Base-by-base conservation (phyloP, 1,140 invertebrate species). In the Drosophila kanapiae region DNA sequence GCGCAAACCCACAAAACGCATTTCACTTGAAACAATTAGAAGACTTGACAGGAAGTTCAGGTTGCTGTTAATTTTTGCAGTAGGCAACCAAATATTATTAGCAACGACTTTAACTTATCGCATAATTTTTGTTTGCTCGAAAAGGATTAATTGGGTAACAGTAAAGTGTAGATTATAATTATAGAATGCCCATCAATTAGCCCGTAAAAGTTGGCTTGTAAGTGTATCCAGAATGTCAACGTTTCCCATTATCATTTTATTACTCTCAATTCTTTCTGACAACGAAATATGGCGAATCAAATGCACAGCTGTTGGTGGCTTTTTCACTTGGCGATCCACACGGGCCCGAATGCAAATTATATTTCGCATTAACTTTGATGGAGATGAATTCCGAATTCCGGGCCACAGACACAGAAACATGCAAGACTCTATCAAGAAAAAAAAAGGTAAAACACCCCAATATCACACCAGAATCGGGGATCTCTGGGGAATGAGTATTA, bases 361-460 rank as follows among this genome's bases (percentile, higher is more conserved):
- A 83, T 82, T 78, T 82, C 65, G 45, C 82, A 85, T 86, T 85
- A 86, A 71, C 65, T 82, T 86, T 82, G 57, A 71, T 81, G 72
- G 75, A 81, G 60, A 81, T 81, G 79, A 75, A 82, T 81, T 64
- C 78, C 78, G 78, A 37, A 81, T 76, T 76, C 60, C 59, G 59
- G 56, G 18, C 18, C 45, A 38, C 42, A 51, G 65, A 27, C 35
- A 40, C 65, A 31, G 59, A 33, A 53, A 18, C 49, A 53, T 31
- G 31, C 51, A 37, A 18, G 23, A 23, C 23, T 23, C 3, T 23
- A 23, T 2, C 23, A 35, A 54, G 10, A 11, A 11, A 27, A 48
- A 23, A 14, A 13, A 29, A 23, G 23, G 23, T 23, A 31, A 14
- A 23, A 33, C 45, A 48, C 60, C 65, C 79, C 78, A 69, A 67